These are phyloP conservation scores for Lagorchestes hirsutus DNA, from an alignment of 2,797 vertebrate species.

Conservation along the genomic window DNA sequence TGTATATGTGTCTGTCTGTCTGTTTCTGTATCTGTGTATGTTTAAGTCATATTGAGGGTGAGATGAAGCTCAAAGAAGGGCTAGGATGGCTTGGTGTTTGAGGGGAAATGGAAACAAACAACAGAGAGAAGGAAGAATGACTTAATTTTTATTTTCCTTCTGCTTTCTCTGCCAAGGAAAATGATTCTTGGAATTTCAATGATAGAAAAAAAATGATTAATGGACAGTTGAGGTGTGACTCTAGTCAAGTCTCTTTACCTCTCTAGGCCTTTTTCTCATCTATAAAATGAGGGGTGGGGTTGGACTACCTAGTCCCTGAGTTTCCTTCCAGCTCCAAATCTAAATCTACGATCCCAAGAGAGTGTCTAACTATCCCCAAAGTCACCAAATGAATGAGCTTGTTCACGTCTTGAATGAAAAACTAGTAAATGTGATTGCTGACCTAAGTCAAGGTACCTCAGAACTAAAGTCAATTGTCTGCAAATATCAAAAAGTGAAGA, in stretches of 20 bases:
- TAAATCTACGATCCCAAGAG: not conserved
- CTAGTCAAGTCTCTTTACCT: not conserved
- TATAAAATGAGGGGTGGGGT: not conserved
- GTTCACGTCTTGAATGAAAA: not conserved
- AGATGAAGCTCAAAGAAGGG: not conserved
- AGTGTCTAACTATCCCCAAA: not conserved
- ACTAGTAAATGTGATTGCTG: not conserved
- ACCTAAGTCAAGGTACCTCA: not conserved
- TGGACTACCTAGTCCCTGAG: not conserved
- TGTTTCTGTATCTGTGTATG: accelerated
- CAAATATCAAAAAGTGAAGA: not conserved
- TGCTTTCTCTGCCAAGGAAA: not conserved
- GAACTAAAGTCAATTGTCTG: not conserved
- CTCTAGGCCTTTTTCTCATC: not conserved
- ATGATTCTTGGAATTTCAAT: not conserved
- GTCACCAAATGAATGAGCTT: not conserved
- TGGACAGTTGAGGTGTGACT: not conserved
- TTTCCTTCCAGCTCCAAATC: not conserved
- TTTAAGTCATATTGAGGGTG: not conserved
- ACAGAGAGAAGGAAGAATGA: not conserved
- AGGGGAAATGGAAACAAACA: not conserved
- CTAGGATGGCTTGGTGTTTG: not conserved
- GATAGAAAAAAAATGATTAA: not conserved
- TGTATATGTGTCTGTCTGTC: not conserved
- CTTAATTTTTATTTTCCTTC: not conserved